Evolutionary conservation across 2,888 invertebrate species (phyloP), one percentile per base, ranked within the genome.

Genomic region (Lacanobia wlatinum): DNA sequence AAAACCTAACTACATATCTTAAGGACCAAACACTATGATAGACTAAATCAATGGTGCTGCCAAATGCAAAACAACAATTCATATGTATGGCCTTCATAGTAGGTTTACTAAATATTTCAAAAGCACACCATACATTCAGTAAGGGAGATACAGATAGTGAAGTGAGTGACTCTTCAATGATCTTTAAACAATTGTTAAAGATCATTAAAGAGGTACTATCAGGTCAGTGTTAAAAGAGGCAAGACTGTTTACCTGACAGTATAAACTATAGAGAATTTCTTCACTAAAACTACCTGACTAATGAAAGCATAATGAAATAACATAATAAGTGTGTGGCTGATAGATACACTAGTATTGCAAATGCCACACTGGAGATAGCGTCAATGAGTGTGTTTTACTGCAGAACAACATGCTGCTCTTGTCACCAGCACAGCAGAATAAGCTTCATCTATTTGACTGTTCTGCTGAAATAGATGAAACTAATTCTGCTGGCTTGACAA

Each of bases 321-420:
- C 10, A 50, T n/a, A 16, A n/a, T 2, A 18, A 59, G 14, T 21
- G 4, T 10, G 14, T n/a, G 14, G 43, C 1, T 14, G 43, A 43
- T 5, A 28, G 23, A 69, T 4, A 55, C 14, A 14, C n/a, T 40
- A 38, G 56, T 56, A 66, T 72, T 65, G 34, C 34, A 34, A 34
- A 2, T 34, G 34, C 34, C 34, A 5, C 6, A 2, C 34, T 34
- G 34, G 34, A 34, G 4, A 34, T 34, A 34, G 34, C 6, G 3
- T 34, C 6, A 0, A 0, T 6, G 34, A 34, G 34, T 34, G 28
- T 28, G 34, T 6, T 34, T 34, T 34, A 5, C 34, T 28, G 28
- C 28, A 34, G 6, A 6, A 34, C 34, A 6, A 34, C 34, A 3
- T 34, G 5, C 34, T 34, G 34, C 28, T 28, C 28, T 28, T 2